phyloP scores from a whole-genome alignment of 2,797 vertebrate genomes.

The Helostoma temminkii region DNA sequence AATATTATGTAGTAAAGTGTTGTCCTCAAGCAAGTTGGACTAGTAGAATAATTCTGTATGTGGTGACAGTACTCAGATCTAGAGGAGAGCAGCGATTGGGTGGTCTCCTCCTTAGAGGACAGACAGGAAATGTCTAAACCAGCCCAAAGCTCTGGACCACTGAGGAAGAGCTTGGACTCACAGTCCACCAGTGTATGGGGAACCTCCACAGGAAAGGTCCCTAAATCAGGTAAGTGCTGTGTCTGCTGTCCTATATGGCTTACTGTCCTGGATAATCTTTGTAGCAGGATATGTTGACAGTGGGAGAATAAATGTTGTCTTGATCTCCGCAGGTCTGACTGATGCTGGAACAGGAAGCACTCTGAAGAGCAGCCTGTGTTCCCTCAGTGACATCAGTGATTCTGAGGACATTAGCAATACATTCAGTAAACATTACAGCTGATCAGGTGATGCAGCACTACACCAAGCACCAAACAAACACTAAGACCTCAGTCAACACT shows the following conservation, averaged over 20 bases:
- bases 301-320: neutral
- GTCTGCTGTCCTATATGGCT: neutral
- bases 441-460: slow-evolving; percentile 39
- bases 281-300: neutral
- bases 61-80: slow-evolving; percentile 83
- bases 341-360: slow-evolving; percentile 89
- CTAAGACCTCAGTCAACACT: slow-evolving; percentile 24
- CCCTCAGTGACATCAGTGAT: slow-evolving; percentile 92
- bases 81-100: slow-evolving; percentile 85
- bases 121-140: slow-evolving; percentile 72
- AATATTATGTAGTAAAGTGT: neutral
- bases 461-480: slow-evolving; percentile 34
- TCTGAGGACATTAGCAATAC: slow-evolving; percentile 83
- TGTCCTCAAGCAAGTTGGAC: rapidly evolving
- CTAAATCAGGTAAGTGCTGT: slow-evolving; percentile 78
- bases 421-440: slow-evolving; percentile 3
- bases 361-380: slow-evolving; percentile 90
- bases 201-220: slow-evolving; percentile 72
- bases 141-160: slow-evolving; percentile 60
- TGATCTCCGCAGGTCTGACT: slow-evolving; percentile 78
- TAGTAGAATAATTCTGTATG: neutral
- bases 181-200: slow-evolving; percentile 88
- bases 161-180: slow-evolving; percentile 83
- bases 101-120: slow-evolving; percentile 90
- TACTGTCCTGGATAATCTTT: too few species aligned